Evolutionary conservation across 2,113 vertebrate species (phyloP).

Genomic region (Chiloscyllium plagiosum): DNA sequence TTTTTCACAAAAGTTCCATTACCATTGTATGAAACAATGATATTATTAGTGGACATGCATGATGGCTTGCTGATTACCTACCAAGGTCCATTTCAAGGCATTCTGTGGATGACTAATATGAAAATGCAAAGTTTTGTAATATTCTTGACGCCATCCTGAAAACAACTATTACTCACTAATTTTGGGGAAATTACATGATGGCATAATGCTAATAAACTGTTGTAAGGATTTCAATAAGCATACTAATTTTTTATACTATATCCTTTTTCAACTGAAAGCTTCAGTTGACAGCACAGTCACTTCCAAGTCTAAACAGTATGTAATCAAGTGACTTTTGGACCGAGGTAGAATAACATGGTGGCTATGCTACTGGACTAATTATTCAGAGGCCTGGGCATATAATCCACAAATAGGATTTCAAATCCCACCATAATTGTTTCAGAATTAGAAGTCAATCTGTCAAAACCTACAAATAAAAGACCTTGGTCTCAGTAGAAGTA

Average conservation of each 20-base stretch:
- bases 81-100: neutral
- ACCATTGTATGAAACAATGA: neutral
- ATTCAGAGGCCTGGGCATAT: neutral
- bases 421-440: neutral
- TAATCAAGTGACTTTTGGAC: neutral
- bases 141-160: neutral
- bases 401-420: neutral
- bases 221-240: neutral
- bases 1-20: neutral
- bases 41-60: neutral
- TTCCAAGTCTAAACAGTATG: neutral
- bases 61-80: neutral
- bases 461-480: neutral
- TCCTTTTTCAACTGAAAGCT: neutral
- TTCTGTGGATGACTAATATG: neutral
- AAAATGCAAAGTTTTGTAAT: neutral
- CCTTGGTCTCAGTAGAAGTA: no score
- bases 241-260: neutral
- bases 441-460: neutral
- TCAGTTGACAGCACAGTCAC: neutral
- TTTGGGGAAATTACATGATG: neutral
- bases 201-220: neutral
- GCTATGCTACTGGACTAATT: neutral
- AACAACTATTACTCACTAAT: neutral
- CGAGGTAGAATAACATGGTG: neutral